These are phyloP conservation scores for Palloptera scutellata DNA, from an alignment of 2,888 invertebrate species.

Conservation along the genomic window DNA sequence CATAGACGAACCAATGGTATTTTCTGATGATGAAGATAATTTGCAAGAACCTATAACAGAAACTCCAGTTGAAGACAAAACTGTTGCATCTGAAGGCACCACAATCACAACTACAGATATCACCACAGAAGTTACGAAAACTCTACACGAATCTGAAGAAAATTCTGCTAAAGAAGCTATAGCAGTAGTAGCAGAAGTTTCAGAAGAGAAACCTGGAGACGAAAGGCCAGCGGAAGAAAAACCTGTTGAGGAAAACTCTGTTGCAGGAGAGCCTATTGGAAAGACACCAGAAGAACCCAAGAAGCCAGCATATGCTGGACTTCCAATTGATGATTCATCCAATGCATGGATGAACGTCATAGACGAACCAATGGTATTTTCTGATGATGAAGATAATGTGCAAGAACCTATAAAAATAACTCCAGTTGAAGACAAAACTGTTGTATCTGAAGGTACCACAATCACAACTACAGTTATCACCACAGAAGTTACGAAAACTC, in stretches of 20 bases:
- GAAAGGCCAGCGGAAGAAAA: background rate
- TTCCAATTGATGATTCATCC: slow-evolving; percentile 54
- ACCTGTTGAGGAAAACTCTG: slow-evolving; percentile 17
- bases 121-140: background rate
- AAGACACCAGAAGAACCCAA: slow-evolving; percentile 33
- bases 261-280: slow-evolving; percentile 9
- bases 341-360: slow-evolving; percentile 55
- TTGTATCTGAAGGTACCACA: no score
- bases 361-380: slow-evolving; percentile 58
- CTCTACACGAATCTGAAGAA: no score
- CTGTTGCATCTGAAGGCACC: no score
- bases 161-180: no score
- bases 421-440: no score
- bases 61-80: no score
- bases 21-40: slow-evolving; percentile 58
- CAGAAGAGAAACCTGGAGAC: background rate
- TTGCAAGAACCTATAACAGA: background rate
- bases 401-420: background rate
- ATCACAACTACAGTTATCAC: background rate
- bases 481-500: background rate
- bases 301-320: slow-evolving; percentile 50
- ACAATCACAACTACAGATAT: background rate
- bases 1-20: slow-evolving; percentile 59
- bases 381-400: slow-evolving; percentile 50
- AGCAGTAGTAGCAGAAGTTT: no score